Evolutionary conservation across 2,797 vertebrate species (phyloP), one percentile per base, ranked within the genome.

Genomic region (Valencia hispanica): DNA sequence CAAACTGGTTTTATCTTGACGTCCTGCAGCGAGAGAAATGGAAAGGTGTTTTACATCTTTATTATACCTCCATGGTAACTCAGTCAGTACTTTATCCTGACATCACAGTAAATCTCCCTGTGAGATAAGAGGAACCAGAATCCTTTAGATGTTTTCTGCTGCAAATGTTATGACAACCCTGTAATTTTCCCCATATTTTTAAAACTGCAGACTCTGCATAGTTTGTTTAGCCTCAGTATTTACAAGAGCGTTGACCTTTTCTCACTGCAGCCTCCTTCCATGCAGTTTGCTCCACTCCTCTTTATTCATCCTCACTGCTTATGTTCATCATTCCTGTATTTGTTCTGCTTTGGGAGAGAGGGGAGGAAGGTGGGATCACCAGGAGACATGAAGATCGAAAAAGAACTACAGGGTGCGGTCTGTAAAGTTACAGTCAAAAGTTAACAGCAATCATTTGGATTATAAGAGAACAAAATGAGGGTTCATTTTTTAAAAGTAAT

Each of bases 161-260:
- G 65, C 74, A 89, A 92, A 93, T 91, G 85, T 93, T 92, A 79
- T 90, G 92, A 93, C 87, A 92, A 34, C 34, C 5, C 0, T 41
- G 55, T 71, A 61, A 82, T 91, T 85, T 91, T 88, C 41, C 77
- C 82, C 82, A 84, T 88, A 77, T 84, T 91, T 85, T 78, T 81
- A 84, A 89, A 78, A 77, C 87, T 55, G 2, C 76, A 77, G 74
- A 39, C 27, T 57, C 20, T n/a, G 72, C 73, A 61, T 68, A 76
- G 79, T 61, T 88, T 72, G 84, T 82, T 75, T 68, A 66, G 34
- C 20, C 59, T 79, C 80, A 78, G 39, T 59, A 77, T 72, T 81
- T 78, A 82, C 78, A 85, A 65, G 50, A 78, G 72, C 18, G 71
- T 63, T 86, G 75, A 87, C 84, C 87, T 86, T 87, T 83, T 6